Conservation (phyloP, 2,113 vertebrate genomes). For the Picathartes gymnocephalus region DNA sequence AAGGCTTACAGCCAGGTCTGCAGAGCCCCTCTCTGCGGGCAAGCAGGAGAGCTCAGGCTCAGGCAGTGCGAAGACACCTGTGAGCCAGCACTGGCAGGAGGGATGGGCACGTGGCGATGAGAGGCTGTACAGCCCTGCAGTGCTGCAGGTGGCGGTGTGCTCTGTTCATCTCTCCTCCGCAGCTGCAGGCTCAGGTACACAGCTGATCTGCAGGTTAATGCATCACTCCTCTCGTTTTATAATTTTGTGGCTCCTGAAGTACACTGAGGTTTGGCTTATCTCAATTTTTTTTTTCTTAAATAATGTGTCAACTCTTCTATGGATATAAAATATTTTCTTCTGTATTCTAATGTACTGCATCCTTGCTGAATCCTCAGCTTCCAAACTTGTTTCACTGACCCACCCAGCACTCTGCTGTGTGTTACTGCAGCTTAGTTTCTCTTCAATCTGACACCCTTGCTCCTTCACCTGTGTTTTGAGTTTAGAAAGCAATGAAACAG, state of each 20-base stretch:
- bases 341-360: rapidly evolving
- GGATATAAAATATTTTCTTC: background rate
- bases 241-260: background rate
- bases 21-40: rapidly evolving
- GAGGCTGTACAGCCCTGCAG: background rate
- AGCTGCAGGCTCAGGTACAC: background rate
- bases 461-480: background rate
- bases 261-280: background rate
- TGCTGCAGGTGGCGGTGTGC: background rate
- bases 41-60: background rate
- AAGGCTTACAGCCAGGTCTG: background rate
- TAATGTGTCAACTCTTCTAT: background rate
- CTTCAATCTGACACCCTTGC: background rate
- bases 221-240: background rate
- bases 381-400: background rate
- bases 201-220: background rate
- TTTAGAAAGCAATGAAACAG: background rate
- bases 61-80: background rate
- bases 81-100: background rate
- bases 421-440: background rate
- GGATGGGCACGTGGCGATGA: rapidly evolving
- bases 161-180: rapidly evolving
- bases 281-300: background rate
- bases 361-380: background rate
- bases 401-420: background rate